These are phyloP conservation scores for Agelas oroides DNA, from an alignment of 37 sponge, comb jelly and placozoan genomes.

Conservation along the genomic window DNA sequence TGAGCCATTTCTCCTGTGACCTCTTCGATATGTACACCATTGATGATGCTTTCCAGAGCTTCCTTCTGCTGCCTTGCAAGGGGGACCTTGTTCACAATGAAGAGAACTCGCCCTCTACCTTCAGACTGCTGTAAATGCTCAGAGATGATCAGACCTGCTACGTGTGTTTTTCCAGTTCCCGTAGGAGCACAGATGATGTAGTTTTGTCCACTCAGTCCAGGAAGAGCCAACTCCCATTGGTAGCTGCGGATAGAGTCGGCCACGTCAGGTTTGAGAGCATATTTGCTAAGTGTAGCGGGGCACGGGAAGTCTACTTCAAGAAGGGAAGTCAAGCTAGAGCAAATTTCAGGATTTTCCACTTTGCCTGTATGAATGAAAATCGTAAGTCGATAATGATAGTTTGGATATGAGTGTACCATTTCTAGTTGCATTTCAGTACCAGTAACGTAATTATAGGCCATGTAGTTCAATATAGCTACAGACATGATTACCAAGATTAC, in stretches of 20 bases:
- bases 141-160: conserved; percentile 66
- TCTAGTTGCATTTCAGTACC: too few species aligned
- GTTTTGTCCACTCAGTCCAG: conserved; percentile 69
- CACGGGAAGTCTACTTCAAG: not conserved
- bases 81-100: conserved; percentile 57
- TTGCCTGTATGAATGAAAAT: too few species aligned
- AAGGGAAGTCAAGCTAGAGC: too few species aligned
- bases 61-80: conserved; percentile 70
- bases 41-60: conserved; percentile 41
- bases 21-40: conserved; percentile 29
- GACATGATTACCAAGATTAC: too few species aligned
- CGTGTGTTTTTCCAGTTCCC: conserved; percentile 75
- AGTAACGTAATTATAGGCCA: too few species aligned
- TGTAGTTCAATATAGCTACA: too few species aligned
- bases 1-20: conserved; percentile 49
- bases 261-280: not conserved
- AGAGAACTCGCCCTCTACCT: conserved; percentile 52
- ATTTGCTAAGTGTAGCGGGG: not conserved
- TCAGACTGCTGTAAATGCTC: conserved; percentile 35
- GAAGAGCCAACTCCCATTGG: conserved; percentile 70
- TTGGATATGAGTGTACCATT: too few species aligned
- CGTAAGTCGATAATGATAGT: too few species aligned
- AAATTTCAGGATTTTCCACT: too few species aligned
- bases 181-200: conserved; percentile 81
- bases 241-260: conserved; percentile 22